These are phyloP conservation scores for Dryobotodes eremita DNA, from an alignment of 2,888 invertebrate genomes.

Conservation along the genomic window DNA sequence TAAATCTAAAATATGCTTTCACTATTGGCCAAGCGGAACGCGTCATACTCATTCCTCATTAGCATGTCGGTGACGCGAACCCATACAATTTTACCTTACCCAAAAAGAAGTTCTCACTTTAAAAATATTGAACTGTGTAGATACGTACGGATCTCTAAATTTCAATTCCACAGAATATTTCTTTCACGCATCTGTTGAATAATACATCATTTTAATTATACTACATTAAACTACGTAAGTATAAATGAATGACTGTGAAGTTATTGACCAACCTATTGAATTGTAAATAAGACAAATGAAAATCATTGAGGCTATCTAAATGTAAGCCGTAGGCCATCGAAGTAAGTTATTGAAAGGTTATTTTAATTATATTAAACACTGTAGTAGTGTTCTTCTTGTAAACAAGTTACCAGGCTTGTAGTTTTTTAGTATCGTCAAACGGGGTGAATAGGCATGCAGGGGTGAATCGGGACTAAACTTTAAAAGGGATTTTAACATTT, in stretches of 20 bases:
- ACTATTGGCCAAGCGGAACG: not conserved
- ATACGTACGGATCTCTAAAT: constrained; percentile 25
- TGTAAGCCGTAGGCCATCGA: no score
- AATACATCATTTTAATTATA: not conserved
- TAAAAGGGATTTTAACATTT: no score
- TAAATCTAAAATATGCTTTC: not conserved
- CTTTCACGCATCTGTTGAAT: not conserved
- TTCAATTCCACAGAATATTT: not conserved
- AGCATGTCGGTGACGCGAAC: not conserved
- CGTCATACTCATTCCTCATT: not conserved
- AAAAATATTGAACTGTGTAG: not conserved
- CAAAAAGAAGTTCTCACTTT: not conserved
- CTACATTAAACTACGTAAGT: not conserved
- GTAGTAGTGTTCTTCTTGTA: no score
- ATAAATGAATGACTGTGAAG: not conserved
- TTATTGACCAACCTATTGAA: not conserved
- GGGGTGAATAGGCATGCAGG: no score
- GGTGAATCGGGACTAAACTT: no score
- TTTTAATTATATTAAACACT: no score
- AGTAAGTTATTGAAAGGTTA: not conserved
- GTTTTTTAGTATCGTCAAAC: no score
- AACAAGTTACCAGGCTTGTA: no score
- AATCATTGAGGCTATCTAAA: not conserved
- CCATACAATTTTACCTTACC: not conserved
- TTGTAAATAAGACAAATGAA: not conserved